Conservation (phyloP, 2,888 invertebrate genomes). For the Creontiades dilutus region DNA sequence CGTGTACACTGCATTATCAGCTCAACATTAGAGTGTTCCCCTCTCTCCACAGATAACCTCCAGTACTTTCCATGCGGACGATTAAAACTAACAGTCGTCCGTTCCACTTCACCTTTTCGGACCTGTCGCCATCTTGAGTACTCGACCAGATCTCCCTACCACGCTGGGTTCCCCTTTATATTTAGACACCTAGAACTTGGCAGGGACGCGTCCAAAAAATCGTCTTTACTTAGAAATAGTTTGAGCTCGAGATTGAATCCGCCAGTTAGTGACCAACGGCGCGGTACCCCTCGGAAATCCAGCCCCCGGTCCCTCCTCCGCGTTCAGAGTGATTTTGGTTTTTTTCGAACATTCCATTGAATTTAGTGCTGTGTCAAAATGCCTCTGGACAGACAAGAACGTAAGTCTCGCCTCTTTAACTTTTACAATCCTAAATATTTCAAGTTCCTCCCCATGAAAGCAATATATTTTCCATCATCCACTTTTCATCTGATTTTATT, state of each 20-base stretch:
- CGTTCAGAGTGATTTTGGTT: slow-evolving; percentile 53
- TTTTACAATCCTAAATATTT: no score
- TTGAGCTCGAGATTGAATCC: slow-evolving; percentile 71
- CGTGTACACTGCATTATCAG: not conserved
- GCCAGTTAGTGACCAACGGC: slow-evolving; percentile 52
- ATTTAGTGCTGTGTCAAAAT: slow-evolving; percentile 77
- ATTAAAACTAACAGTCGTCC: not conserved
- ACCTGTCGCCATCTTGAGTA: slow-evolving; percentile 35
- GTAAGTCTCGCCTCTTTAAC: slow-evolving; percentile 77
- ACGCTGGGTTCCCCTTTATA: slow-evolving; percentile 41
- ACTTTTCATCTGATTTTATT: no score
- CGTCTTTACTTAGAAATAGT: slow-evolving; percentile 72
- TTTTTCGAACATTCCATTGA: slow-evolving; percentile 68
- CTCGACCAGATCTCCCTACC: slow-evolving; percentile 26
- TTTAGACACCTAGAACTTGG: slow-evolving; percentile 67
- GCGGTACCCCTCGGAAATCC: slow-evolving; percentile 56
- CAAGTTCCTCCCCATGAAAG: no score
- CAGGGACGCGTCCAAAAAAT: slow-evolving; percentile 68
- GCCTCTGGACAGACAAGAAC: slow-evolving; percentile 78
- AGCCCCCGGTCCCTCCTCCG: slow-evolving; percentile 51
- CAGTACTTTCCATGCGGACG: slow-evolving; percentile 6
- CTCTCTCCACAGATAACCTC: not conserved
- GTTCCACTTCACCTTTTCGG: not conserved
- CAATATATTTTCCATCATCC: no score
- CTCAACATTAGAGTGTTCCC: not conserved